Evolutionary conservation across 2,888 invertebrate species (phyloP), one percentile per base, ranked within the genome.

Genomic region (Melanchra persicariae): DNA sequence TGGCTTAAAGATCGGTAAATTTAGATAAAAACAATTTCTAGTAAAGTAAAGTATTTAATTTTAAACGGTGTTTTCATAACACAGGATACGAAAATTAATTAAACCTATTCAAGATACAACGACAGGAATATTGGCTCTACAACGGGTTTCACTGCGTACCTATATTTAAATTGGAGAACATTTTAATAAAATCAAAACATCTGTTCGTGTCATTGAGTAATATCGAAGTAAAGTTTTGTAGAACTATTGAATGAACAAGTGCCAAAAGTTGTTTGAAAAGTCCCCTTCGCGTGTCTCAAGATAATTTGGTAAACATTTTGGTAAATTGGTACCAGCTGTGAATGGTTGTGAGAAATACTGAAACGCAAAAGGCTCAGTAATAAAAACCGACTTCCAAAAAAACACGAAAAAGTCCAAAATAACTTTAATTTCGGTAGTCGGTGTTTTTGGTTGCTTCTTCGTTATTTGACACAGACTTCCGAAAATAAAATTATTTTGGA

Each of bases 281-380:
- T 52, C 30, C 52, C 19, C 24, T 15, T 54, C 37, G 60, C 63
- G 63, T 79, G 64, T n/a, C 61, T 43, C 43, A 54, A 67, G 52
- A 65, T 58, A 47, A 82, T 82, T 82, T 62, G 24, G 72, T 67
- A 45, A 73, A 82, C 47, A 61, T 30, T 49, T 54, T n/a, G 69
- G 69, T 51, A 61, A 26, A 45, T 54, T n/a, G 69, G 69, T 51
- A 26, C 34, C 55, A 67, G 34, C 77, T 77, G 77, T 49, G 43
- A 66, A 74, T 62, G 47, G 26, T 10, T 57, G 7, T 74, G 49
- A 59, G 30, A 49, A 59, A 47, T 43, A 57, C 30, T 26, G 52
- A 55, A 15, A 40, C 30, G 22, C 22, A 64, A 70, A 70, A 64
- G 24, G 15, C 9, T 61, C 10, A 3, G 17, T 47, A 63, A 58